phyloP scores from a whole-genome alignment of 2,113 vertebrate genomes.

The Salvelinus fontinalis region DNA sequence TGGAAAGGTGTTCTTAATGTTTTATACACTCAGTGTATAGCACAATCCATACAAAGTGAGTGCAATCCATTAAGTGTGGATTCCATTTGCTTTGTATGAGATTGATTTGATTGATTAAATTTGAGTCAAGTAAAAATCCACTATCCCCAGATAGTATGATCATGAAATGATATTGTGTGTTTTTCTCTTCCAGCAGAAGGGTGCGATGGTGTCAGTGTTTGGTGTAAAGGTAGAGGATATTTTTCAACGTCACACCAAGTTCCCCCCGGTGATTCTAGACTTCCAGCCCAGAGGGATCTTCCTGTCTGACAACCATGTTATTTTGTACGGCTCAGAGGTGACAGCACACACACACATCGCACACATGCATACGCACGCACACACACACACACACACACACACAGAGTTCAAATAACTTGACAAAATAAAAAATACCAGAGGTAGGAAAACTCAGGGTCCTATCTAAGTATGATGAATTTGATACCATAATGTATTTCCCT shows the following conservation, averaged over 20 bases:
- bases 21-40: too few species aligned
- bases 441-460: neutral
- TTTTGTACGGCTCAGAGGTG: constrained; percentile 31
- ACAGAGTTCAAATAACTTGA: too few species aligned
- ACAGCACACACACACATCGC: neutral
- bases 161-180: neutral
- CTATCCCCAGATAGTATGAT: too few species aligned
- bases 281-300: constrained; percentile 9
- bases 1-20: too few species aligned
- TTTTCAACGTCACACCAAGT: neutral
- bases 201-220: constrained; percentile 14
- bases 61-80: too few species aligned
- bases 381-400: too few species aligned
- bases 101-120: too few species aligned
- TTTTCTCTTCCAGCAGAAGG: neutral
- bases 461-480: neutral
- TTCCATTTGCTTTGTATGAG: too few species aligned
- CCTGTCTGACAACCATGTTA: constrained; percentile 12
- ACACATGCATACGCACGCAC: neutral
- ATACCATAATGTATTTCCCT: neutral
- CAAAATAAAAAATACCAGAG: too few species aligned
- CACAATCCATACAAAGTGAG: too few species aligned
- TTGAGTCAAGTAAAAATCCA: too few species aligned
- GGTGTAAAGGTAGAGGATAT: neutral
- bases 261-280: neutral